Evolutionary conservation across 2,888 invertebrate species (phyloP).

Genomic region (Oxycera nigricornis): DNA sequence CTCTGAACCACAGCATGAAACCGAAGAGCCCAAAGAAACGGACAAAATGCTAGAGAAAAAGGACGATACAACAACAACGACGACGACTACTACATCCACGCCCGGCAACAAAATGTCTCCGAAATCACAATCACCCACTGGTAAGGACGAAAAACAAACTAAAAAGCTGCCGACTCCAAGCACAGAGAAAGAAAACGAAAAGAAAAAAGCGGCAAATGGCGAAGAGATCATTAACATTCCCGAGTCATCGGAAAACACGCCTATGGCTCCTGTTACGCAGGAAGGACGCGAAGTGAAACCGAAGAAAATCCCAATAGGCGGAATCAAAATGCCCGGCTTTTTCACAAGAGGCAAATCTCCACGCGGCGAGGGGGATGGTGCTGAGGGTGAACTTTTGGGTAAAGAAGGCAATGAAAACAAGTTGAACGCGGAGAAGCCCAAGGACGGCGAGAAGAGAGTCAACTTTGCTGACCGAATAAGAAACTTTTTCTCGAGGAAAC

Average conservation of each 20-base stretch:
- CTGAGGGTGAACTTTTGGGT: constrained; percentile 63
- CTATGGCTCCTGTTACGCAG: constrained; percentile 60
- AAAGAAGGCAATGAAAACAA: constrained; percentile 60
- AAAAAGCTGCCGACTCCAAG: constrained; percentile 14
- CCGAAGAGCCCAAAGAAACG: constrained; percentile 61
- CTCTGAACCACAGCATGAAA: constrained; percentile 56
- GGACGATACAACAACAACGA: constrained; percentile 33
- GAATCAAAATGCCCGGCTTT: constrained; percentile 88
- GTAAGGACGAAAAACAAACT: neutral
- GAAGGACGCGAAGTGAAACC: constrained; percentile 79
- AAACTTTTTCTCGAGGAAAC: constrained; percentile 66
- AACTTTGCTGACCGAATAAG: constrained; percentile 63
- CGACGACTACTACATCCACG: constrained; percentile 30
- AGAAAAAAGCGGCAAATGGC: constrained; percentile 41
- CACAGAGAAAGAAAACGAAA: neutral
- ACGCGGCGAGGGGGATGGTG: constrained; percentile 68
- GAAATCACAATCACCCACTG: neutral
- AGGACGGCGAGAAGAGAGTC: constrained; percentile 56
- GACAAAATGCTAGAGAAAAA: constrained; percentile 59
- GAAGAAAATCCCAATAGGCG: constrained; percentile 84
- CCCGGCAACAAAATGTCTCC: neutral
- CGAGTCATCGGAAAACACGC: constrained; percentile 25
- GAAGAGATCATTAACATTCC: constrained; percentile 40
- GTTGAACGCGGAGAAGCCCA: constrained; percentile 49
- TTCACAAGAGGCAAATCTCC: constrained; percentile 80